Conservation (phyloP, 2,797 vertebrate genomes). For the Oryzias dopingdopingensis region DNA sequence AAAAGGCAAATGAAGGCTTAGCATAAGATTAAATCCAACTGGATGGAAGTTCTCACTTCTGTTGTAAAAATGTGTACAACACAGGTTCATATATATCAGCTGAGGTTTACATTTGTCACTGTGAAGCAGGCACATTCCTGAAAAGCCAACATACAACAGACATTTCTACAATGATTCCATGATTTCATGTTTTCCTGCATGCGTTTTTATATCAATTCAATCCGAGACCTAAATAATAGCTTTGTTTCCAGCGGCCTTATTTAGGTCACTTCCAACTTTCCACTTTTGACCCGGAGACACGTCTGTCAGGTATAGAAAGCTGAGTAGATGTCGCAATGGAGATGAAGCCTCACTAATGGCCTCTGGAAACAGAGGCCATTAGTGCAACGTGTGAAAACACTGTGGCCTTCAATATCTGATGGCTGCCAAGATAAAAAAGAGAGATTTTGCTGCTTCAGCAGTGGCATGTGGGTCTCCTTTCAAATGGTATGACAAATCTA, state of each 20-base stretch:
- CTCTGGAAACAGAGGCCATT: slow-evolving; percentile 69
- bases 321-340: slow-evolving; percentile 47
- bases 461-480: slow-evolving; percentile 65
- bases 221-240: slow-evolving; percentile 12
- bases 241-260: slow-evolving; percentile 49
- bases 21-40: slow-evolving; percentile 79
- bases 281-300: slow-evolving; percentile 48
- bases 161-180: slow-evolving; percentile 1
- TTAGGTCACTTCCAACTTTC: slow-evolving; percentile 50
- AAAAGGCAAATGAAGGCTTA: slow-evolving; percentile 74
- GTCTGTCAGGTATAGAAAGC: slow-evolving; percentile 37
- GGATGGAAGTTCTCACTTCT: slow-evolving; percentile 66
- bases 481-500: slow-evolving; percentile 74
- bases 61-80: slow-evolving; percentile 53
- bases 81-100: slow-evolving; percentile 17
- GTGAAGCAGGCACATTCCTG: slow-evolving; percentile 17
- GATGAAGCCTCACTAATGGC: slow-evolving; percentile 57
- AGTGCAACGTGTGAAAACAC: slow-evolving; percentile 72
- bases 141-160: not conserved
- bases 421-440: slow-evolving; percentile 75
- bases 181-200: slow-evolving; percentile 13
- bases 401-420: slow-evolving; percentile 60
- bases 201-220: slow-evolving; percentile 39
- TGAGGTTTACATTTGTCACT: slow-evolving; percentile 25
- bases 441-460: slow-evolving; percentile 56